Evolutionary conservation across 2,888 invertebrate species (phyloP), one percentile per base, ranked within the genome.

Genomic region (Synanthedon myopaeformis): DNA sequence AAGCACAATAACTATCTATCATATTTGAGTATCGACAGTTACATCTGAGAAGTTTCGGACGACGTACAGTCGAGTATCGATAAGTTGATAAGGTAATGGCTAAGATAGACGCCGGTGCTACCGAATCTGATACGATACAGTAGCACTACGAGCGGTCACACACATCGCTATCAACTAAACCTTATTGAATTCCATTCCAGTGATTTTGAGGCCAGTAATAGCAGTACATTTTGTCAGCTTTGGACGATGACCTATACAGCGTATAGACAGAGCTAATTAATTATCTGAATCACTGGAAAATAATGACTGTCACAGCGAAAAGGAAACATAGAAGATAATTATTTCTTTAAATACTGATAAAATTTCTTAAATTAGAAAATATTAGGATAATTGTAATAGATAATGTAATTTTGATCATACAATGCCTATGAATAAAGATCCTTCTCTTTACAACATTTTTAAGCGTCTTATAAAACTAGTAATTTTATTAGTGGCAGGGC

Each of bases 41-140:
- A 73, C 67, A 79, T 81, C 78, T 71, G 73, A 68, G 72, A 65
- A 67, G 66, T 56, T 62, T 56, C 65, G 61, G 42, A 52, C 65
- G 64, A 68, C 68, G 70, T 59, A 61, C 64, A 57, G 54, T 57
- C 62, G 64, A 61, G 65, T 58, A 62, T 63, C 74, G 82, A 82
- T 82, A 80, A 73, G 77, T 79, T 79, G 81, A 81, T 82, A 82
- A 79, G 80, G 77, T 83, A 82, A 83, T 82, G 82, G 76, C 63
- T 69, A 66, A 66, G 74, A 77, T 79, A 76, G 64, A 59, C 53
- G 61, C 59, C 60, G 64, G 63, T 55, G 82, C 85, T 84, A 82
- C 83, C 70, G 85, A 77, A 82, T 81, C 79, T 79, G 80, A 79
- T 79, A 77, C 66, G 66, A 66, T 61, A 79, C 79, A 66, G 80